Base-by-base conservation (phyloP, 2,797 vertebrate genomes). In the Gymnopithys bicolor region DNA sequence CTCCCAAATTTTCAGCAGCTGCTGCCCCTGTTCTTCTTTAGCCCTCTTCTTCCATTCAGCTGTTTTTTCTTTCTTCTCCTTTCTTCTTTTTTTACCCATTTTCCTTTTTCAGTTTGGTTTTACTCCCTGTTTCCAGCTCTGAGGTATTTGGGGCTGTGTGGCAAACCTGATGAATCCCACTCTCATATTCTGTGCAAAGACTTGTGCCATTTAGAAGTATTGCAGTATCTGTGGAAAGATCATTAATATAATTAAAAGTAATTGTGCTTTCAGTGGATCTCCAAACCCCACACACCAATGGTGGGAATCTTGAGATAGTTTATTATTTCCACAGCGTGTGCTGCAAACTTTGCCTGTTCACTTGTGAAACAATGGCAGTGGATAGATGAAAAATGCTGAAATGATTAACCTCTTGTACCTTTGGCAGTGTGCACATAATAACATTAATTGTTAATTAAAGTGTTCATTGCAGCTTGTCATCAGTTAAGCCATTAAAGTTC, bases 401-500 rank as follows among this genome's bases (percentile, higher is more conserved):
- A 27, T 28, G 69, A 64, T 93, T 85, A 82, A 56, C 39, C 46
- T 70, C 69, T 77, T 59, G 51, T 3, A 74, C 73, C 53, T 84
- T 85, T 85, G 76, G 77, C 70, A 46, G 27, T 51, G 18, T 77
- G 55, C 45, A 17, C 37, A 37, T 37, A 37, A 37, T 37, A 37
- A 37, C 37, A 37, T 37, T 11, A 37, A 37, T 37, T 89, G 91
- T 86, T 90, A 88, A 94, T 82, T 68, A 64, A 73, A 74, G 62
- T 70, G 35, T 75, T 87, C 69, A 39, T 39, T 90, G 76, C 74
- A 92, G 78, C 84, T 78, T 79, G 86, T 89, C 64, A 76, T 91
- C 68, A 71, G 82, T 90, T 84, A 83, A 83, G 56, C 89, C 80
- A 77, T 94, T 85, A 67, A 70, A 77, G n/a, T 84, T 93, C 59